Base-by-base conservation (phyloP, 1,140 invertebrate species). In the Habropoda laboriosa region DNA sequence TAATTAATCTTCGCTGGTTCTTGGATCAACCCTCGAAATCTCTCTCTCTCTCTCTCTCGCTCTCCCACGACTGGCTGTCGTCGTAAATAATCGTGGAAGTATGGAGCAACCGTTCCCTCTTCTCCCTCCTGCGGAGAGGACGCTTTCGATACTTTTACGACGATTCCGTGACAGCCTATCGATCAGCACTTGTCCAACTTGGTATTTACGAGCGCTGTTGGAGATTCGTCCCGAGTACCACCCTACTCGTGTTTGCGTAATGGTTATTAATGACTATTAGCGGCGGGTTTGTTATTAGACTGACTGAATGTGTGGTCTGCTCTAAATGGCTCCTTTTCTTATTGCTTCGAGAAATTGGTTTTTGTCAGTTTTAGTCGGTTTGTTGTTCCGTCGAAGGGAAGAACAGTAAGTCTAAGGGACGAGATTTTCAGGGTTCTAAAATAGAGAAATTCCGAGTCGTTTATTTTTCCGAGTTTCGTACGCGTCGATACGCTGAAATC, bases 81-180 rank as follows among this genome's bases (percentile, higher is more conserved):
- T 40, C 18, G 42, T 74, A 74, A 74, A 74, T 74, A 74, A 74
- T 64, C n/a, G 42, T 73, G 35, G 58, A 74, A 53, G 53, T 27
- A 40, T 53, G n/a, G 58, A 30, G 24, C 30, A 53, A 51, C 24
- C 61, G 18, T 27, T 66, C 55, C 21, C 8, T 32, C 30, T 30
- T 4, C 27, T 30, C 24, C 13, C 13, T 40, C 7, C 40, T 18
- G 16, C 40, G 32, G 47, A 38, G 49, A 38, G 32, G 27, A 27
- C 27, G 12, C 32, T 38, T 55, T 70, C 30, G 45, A 67, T 67
- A 32, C n/a, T 67, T 21, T 13, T 0, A 21, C 30, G 24, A 27
- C 16, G 32, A 70, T 70, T 40, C 35, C 16, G 7, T 40, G 53
- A 5, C n/a, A 1, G 16, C 5, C 24, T 58, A 70, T 77, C 74